These are phyloP conservation scores for Chorisops tibialis DNA, from an alignment of 2,888 invertebrate genomes.

Conservation along the genomic window DNA sequence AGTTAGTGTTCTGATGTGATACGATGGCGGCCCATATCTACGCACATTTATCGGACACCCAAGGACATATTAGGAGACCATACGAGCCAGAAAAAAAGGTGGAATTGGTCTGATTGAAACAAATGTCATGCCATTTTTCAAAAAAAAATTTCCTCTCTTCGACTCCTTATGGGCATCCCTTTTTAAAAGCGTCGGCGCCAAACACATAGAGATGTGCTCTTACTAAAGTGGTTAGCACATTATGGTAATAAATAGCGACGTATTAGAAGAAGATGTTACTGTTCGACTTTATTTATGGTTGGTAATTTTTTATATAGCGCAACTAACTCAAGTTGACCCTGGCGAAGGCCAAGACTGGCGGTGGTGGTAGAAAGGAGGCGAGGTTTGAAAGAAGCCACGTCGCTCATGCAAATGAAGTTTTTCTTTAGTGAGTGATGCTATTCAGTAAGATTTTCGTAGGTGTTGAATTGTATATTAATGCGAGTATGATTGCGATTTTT, in stretches of 20 bases:
- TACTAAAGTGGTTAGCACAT: constrained; percentile 34
- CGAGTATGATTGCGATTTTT: too few relatives aligned
- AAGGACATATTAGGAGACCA: not conserved
- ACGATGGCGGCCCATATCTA: not conserved
- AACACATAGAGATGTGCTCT: constrained; percentile 29
- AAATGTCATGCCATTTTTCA: constrained; percentile 33
- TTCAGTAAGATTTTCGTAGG: too few relatives aligned
- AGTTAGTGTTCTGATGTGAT: not conserved
- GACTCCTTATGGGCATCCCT: not conserved
- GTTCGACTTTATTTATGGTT: constrained; percentile 24
- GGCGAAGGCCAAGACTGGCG: not conserved
- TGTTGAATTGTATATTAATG: too few relatives aligned
- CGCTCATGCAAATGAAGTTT: too few relatives aligned
- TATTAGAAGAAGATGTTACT: constrained; percentile 34
- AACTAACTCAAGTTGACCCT: constrained; percentile 6
- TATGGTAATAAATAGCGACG: constrained; percentile 34
- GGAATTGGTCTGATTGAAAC: constrained; percentile 31
- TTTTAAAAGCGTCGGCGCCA: constrained; percentile 34
- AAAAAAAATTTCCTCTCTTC: constrained; percentile 16
- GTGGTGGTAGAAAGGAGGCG: too few relatives aligned
- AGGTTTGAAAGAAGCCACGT: too few relatives aligned
- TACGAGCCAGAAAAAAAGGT: not conserved
- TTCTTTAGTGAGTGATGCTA: too few relatives aligned
- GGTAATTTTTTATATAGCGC: constrained; percentile 10
- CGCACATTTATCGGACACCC: not conserved